Evolutionary conservation across 2,888 invertebrate species (phyloP).

Genomic region (Dolichomitus sp.): DNA sequence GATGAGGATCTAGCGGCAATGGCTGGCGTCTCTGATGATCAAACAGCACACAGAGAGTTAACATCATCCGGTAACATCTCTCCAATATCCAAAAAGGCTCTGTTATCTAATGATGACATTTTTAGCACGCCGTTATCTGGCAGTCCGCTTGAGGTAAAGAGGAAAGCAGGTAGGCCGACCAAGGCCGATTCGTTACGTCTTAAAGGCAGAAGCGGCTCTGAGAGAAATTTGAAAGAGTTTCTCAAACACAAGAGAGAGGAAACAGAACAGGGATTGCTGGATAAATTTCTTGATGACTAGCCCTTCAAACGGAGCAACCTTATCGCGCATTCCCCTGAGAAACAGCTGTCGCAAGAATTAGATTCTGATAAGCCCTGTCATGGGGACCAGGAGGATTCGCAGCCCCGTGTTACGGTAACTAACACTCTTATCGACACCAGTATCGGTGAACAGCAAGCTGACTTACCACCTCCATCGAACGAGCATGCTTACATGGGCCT

Average conservation of each 20-base stretch:
- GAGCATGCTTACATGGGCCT: too few relatives aligned
- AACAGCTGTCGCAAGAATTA: conserved; percentile 1
- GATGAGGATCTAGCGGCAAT: too few relatives aligned
- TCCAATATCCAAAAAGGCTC: too few relatives aligned
- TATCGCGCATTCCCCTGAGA: background rate
- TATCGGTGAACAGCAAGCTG: too few relatives aligned
- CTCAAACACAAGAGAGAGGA: conserved; percentile 4
- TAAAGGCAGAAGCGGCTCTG: conserved; percentile 21
- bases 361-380: too few relatives aligned
- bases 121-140: background rate
- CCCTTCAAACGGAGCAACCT: conserved; percentile 9
- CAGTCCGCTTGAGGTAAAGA: background rate
- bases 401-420: too few relatives aligned
- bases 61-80: too few relatives aligned
- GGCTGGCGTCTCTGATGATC: too few relatives aligned
- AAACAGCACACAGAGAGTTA: too few relatives aligned
- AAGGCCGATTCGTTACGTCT: background rate
- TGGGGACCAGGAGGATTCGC: too few relatives aligned
- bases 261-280: background rate
- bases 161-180: background rate
- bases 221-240: conserved; percentile 7
- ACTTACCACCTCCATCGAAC: too few relatives aligned
- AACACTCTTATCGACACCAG: too few relatives aligned
- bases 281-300: background rate
- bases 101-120: background rate